Percentiles rank a stretch among this genome's conserved stretches.
phyloP scores from a whole-genome alignment of 2,113 vertebrate species.

The Neolamprologus sp. region DNA sequence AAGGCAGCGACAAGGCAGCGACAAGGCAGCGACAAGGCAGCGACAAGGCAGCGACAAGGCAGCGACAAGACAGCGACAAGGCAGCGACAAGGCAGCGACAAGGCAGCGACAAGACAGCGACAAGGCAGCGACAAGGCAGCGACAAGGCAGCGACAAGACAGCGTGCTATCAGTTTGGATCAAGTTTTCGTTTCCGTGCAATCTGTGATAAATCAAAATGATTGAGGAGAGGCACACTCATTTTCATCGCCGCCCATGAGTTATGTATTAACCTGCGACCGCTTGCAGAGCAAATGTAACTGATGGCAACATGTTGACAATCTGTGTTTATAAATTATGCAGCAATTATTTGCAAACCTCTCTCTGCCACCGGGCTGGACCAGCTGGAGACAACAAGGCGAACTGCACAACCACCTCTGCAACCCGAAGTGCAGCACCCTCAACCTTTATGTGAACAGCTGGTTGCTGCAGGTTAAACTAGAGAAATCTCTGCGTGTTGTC shows the following conservation, averaged over 20 bases:
- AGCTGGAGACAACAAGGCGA: neutral
- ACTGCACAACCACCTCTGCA: neutral
- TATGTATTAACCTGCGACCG: neutral
- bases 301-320: neutral
- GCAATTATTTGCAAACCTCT: neutral
- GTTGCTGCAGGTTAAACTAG: neutral
- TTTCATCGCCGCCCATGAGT: neutral
- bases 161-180: neutral
- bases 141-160: rapidly evolving
- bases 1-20: rapidly evolving
- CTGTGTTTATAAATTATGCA: neutral
- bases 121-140: rapidly evolving
- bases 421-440: neutral
- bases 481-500: neutral
- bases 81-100: rapidly evolving
- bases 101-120: rapidly evolving
- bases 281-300: neutral
- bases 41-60: rapidly evolving
- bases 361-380: neutral
- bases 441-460: neutral
- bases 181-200: rapidly evolving
- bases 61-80: rapidly evolving
- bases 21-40: rapidly evolving
- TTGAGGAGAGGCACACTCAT: neutral
- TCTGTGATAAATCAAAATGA: neutral